Percentiles rank a stretch among this genome's conserved stretches.
These are phyloP conservation scores for Uloborus plumipes DNA, from an alignment of 2,888 invertebrate genomes.

Conservation along the genomic window DNA sequence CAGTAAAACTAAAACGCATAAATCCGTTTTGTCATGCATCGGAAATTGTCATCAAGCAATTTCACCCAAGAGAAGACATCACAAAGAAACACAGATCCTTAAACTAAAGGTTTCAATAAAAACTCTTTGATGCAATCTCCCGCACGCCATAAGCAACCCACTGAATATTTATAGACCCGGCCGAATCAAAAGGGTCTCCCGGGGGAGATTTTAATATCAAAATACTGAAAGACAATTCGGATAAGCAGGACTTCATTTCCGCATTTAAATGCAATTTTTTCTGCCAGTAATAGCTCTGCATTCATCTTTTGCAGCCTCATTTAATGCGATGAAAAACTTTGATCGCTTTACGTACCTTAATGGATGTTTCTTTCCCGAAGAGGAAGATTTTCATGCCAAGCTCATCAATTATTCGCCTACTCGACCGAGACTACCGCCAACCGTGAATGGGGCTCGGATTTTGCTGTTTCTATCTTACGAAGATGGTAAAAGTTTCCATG, in stretches of 20 bases:
- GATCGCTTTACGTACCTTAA: conserved; percentile 26
- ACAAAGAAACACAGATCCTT: no score
- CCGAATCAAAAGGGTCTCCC: no score
- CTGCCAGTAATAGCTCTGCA: conserved; percentile 35
- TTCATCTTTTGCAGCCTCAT: conserved; percentile 52
- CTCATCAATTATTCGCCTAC: conserved; percentile 54
- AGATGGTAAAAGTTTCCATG: background rate
- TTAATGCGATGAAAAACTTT: conserved; percentile 43
- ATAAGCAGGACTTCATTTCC: conserved; percentile 31
- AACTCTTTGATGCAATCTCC: no score
- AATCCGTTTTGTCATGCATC: no score
- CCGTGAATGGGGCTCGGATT: conserved; percentile 31
- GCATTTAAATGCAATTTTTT: conserved; percentile 54
- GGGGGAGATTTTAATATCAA: no score
- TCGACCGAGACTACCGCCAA: conserved; percentile 37
- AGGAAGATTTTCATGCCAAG: conserved; percentile 40
- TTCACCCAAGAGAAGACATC: no score
- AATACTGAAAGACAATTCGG: background rate
- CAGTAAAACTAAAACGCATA: no score
- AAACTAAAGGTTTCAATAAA: no score
- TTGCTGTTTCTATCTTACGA: conserved; percentile 19
- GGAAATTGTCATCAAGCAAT: no score
- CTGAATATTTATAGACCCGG: no score
- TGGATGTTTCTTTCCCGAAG: conserved; percentile 25
- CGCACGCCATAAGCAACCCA: no score